Conservation (phyloP, 2,113 vertebrate species). For the Hemibates koningsi region DNA sequence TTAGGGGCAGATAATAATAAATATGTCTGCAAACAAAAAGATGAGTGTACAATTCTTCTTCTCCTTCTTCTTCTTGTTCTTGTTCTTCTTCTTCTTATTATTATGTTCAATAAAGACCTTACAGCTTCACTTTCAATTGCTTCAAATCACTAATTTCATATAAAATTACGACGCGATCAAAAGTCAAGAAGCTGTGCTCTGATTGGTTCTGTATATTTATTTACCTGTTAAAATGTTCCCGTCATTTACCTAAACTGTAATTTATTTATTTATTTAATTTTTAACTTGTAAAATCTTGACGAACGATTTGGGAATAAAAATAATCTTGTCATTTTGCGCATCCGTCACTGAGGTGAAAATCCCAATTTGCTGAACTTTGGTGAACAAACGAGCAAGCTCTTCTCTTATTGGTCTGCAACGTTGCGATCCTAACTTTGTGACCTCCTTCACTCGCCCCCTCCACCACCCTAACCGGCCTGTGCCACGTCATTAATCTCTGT, state of each 20-base stretch:
- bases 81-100: rapidly evolving
- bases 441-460: conserved; percentile 25
- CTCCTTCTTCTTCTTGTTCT: neutral
- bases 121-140: neutral
- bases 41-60: neutral
- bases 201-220: neutral
- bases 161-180: neutral
- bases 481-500: conserved; percentile 77
- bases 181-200: neutral
- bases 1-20: neutral
- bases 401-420: neutral
- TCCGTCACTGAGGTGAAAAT: neutral
- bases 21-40: neutral
- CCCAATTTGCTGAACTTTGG: neutral
- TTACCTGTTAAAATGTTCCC: neutral
- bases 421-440: conserved; percentile 64
- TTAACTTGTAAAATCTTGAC: neutral
- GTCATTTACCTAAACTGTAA: neutral
- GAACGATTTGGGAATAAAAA: neutral
- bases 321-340: neutral
- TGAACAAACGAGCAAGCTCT: neutral
- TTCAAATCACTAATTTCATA: neutral
- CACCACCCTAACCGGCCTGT: neutral
- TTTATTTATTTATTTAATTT: neutral
- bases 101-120: neutral